Base-by-base conservation (phyloP, 64 coral and sea anemone species). In the Hydrozoanthus tunicans region DNA sequence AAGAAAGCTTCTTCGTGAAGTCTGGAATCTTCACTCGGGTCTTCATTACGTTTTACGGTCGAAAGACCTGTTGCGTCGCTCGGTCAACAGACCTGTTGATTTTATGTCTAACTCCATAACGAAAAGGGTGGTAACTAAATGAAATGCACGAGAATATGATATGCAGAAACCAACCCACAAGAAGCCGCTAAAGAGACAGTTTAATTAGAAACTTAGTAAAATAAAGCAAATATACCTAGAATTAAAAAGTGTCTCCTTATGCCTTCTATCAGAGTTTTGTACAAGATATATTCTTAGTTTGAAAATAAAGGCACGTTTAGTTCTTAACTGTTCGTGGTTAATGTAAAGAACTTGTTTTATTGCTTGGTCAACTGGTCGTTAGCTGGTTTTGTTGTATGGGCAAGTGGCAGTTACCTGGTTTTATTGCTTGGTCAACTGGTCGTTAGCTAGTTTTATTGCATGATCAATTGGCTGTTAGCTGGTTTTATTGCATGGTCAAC, bases 1-100 rank as follows among this genome's bases (percentile, higher is more conserved):
- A 83, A 83, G 81, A 83, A 83, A 62, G 81, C 81, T n/a, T 51
- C 81, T 17, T 82, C 59, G 81, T 83, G 81, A 83, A 66, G 7
- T 43, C 43, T 68, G 61, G 32, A 12, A 5, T 68, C 61, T 6
- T 55, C 15, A 15, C 15, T 51, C 17, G 7, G 63, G 81, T 53
- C 27, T 6, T 83, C n/a, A 17, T 54, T 17, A 11, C 64, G 64
- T 66, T 17, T 66, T 66, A 66, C 64, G 64, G 64, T 66, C 64
- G 64, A 66, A 62, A 43, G 56, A 61, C 58, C 4, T 20, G 14
- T 81, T 9, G 32, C 32, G 56, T 62, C 24, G 61, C 58, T 26
- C 77, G 17, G 53, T 56, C 56, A n/a, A 57, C 25, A 81, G 78
- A 80, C 58, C 53, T 13, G 80, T 83, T 83, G 81, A 83, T 83